These are phyloP conservation scores for Brachionus asplanchnoidis DNA, from an alignment of 1,140 invertebrate species.

Conservation along the genomic window DNA sequence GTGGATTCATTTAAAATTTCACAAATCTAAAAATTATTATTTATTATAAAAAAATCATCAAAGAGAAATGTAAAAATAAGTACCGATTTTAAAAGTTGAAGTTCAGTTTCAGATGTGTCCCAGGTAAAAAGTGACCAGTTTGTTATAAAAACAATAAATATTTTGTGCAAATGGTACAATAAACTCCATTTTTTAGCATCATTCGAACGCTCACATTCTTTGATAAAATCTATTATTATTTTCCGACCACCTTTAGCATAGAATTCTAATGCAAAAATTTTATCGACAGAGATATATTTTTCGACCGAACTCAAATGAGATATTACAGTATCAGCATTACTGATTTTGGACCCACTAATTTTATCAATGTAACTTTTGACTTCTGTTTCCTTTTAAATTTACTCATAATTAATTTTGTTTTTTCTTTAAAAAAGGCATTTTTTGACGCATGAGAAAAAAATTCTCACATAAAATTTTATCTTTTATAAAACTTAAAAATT, in stretches of 20 bases:
- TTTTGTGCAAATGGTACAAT: background rate
- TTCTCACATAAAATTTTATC: too few relatives aligned
- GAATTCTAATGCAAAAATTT: slow-evolving; percentile 27
- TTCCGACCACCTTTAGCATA: slow-evolving; percentile 38
- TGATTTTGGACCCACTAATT: background rate
- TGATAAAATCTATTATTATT: slow-evolving; percentile 17
- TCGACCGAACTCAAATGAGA: background rate
- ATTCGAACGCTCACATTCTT: background rate
- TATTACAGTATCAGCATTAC: background rate
- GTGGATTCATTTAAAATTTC: slow-evolving; percentile 33
- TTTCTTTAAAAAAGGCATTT: too few relatives aligned
- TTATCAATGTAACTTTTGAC: slow-evolving; percentile 15
- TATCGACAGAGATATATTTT: background rate
- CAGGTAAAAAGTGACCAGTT: slow-evolving; percentile 13
- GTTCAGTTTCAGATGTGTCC: slow-evolving; percentile 10
- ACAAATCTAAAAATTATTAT: background rate
- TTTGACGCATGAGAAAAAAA: too few relatives aligned
- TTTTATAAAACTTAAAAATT: background rate
- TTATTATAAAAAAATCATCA: background rate
- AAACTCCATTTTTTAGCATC: slow-evolving; percentile 34
- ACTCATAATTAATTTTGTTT: too few relatives aligned
- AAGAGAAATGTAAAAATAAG: background rate
- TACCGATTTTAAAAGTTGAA: background rate
- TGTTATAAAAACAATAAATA: background rate
- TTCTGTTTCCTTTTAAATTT: slow-evolving; percentile 27